A percentile compares a stretch with the other conserved stretches of the same genome.
Conservation (phyloP, 2,888 invertebrate species). For the Thecocarcelia acutangulata region DNA sequence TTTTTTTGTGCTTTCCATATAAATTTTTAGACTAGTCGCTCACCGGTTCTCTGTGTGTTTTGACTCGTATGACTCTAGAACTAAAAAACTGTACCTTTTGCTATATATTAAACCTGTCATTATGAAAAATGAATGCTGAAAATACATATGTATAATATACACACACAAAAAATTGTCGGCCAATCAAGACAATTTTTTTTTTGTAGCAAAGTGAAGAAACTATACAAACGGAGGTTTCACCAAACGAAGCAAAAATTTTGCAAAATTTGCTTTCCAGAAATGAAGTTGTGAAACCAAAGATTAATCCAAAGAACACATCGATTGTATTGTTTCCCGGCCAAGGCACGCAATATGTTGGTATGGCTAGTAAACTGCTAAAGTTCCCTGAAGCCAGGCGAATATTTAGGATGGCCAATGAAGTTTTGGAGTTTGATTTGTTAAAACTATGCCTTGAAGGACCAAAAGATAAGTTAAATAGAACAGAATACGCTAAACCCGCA, state of each 20-base stretch:
- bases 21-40: no score
- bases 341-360: constrained; percentile 94
- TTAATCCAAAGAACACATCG: constrained; percentile 86
- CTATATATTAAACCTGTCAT: no score
- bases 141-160: no score
- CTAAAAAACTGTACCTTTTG: no score
- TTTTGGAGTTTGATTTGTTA: constrained; percentile 91
- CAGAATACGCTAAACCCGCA: constrained; percentile 92
- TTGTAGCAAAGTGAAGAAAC: constrained; percentile 40
- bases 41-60: no score
- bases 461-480: constrained; percentile 87
- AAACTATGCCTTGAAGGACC: constrained; percentile 93
- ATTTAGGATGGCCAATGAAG: constrained; percentile 91
- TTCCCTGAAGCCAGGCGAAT: constrained; percentile 90
- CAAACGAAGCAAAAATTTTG: constrained; percentile 23
- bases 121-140: no score
- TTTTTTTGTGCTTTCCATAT: no score
- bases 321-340: constrained; percentile 96
- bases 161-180: no score
- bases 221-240: background rate
- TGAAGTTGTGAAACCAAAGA: constrained; percentile 70
- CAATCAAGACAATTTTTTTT: no score
- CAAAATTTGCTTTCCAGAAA: constrained; percentile 65
- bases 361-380: constrained; percentile 88
- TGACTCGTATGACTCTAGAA: no score